Evolutionary conservation across 2,113 vertebrate species (phyloP), one percentile per base, ranked within the genome.

Genomic region (Copsychus sechellarum): DNA sequence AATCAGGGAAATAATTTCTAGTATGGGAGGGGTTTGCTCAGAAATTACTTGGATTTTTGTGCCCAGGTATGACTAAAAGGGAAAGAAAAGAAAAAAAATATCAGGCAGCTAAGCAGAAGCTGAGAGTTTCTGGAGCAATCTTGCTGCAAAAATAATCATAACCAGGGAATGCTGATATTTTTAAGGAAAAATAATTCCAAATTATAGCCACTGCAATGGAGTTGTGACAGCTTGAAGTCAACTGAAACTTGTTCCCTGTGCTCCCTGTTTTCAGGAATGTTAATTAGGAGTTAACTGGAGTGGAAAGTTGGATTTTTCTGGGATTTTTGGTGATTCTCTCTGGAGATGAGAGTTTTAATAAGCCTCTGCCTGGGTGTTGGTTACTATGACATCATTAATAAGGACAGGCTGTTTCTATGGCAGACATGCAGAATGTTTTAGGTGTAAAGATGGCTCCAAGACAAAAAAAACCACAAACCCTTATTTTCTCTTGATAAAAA

Each of bases 171-270:
- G 69, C 22, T 80, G 23, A 1, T 43, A 1, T 69, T 70, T 80
- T 28, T 26, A 4, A 29, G 36, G 38, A 24, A 21, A 8, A 9
- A 62, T 5, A 23, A 22, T 7, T 34, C 13, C 9, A 19, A 61
- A n/a, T 23, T 13, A 2, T 5, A 19, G 12, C 6, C 5, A 4
- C 8, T 1, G 4, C 33, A 33, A 15, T 10, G 61, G 8, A 9
- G 12, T 7, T 1, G 3, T 51, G 23, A 31, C 48, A 16, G 14
- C 21, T 38, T 47, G 43, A 22, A 72, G 20, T 8, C 1, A 2
- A 47, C 8, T 36, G 2, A 65, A 70, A 21, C 13, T 45, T 45
- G 1, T 38, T 65, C 14, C 11, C 24, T 29, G 34, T 72, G 48
- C 23, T 82, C 21, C 16, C 14, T 15, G 18, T 21, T 43, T 43